Evolutionary conservation across 2,888 invertebrate species (phyloP), one percentile per base, ranked within the genome.

Genomic region (Pyrgus malvae): DNA sequence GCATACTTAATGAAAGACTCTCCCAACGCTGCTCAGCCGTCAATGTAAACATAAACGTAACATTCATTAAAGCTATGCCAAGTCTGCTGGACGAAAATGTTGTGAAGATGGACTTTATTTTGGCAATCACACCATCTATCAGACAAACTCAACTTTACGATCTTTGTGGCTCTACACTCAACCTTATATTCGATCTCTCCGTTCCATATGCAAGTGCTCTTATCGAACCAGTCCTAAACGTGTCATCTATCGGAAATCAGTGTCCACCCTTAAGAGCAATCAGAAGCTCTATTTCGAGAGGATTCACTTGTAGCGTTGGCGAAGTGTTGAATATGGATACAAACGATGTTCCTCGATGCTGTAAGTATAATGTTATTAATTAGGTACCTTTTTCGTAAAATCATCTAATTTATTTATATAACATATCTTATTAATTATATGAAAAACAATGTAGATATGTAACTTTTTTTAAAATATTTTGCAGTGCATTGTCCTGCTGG

Each of bases 401-500:
- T n/a, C n/a, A n/a, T n/a, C n/a, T n/a, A n/a, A n/a, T n/a, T n/a
- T n/a, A n/a, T n/a, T n/a, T n/a, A n/a, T n/a, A n/a, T n/a, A n/a
- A n/a, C n/a, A n/a, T n/a, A n/a, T n/a, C n/a, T n/a, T n/a, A n/a
- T n/a, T n/a, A n/a, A n/a, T n/a, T n/a, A n/a, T n/a, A n/a, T n/a
- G n/a, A n/a, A n/a, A n/a, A n/a, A n/a, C n/a, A n/a, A n/a, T n/a
- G n/a, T n/a, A n/a, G n/a, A n/a, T n/a, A n/a, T n/a, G n/a, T n/a
- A n/a, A n/a, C n/a, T n/a, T n/a, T n/a, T n/a, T n/a, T n/a, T n/a
- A n/a, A n/a, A n/a, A n/a, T n/a, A n/a, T n/a, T 65, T 67, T 42
- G 25, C 70, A 96, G 96, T 98, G 59, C 97, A 99, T 74, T 99
- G 99, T 77, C 99, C 99, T 5, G 98, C 98, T 65, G 99, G 99